These are phyloP conservation scores for Thinocorus orbignyianus DNA, from an alignment of 2,113 vertebrate genomes.

Conservation along the genomic window DNA sequence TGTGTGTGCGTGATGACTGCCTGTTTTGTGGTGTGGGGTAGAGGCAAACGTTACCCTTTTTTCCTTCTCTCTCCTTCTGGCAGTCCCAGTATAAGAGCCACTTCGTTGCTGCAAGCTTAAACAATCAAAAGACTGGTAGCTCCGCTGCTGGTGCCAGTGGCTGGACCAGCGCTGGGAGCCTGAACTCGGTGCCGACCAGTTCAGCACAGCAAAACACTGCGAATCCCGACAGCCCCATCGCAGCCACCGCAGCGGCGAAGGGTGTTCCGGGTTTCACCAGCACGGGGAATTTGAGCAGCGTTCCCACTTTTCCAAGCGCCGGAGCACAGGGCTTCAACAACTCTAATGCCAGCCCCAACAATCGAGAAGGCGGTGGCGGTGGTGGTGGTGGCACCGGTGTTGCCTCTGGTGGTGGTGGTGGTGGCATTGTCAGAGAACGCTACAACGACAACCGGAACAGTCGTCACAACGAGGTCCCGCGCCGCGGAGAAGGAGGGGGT, in stretches of 20 bases:
- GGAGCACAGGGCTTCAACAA: constrained; percentile 57
- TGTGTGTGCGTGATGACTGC: rapidly evolving
- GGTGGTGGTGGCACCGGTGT: constrained; percentile 61
- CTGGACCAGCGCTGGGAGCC: constrained; percentile 97
- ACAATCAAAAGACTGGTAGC: constrained; percentile 88
- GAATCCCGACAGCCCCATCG: constrained; percentile 12
- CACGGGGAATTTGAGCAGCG: constrained; percentile 75
- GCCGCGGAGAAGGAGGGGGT: constrained; percentile 62
- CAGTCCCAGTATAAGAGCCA: constrained; percentile 98
- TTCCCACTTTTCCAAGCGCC: constrained; percentile 73
- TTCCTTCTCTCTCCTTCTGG: not conserved
- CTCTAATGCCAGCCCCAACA: constrained; percentile 64
- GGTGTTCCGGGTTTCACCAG: constrained; percentile 68
- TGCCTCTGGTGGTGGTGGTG: constrained; percentile 22
- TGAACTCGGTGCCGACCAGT: constrained; percentile 89
- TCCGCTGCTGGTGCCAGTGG: constrained; percentile 86
- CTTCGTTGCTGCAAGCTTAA: constrained; percentile 93
- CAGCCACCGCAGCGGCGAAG: constrained; percentile 25
- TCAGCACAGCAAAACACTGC: constrained; percentile 69
- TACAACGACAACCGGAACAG: constrained; percentile 62
- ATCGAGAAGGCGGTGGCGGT: constrained; percentile 70
- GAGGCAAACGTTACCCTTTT: not conserved
- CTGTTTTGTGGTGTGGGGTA: rapidly evolving
- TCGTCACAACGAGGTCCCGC: constrained; percentile 71
- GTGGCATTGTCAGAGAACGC: constrained; percentile 41